Base-by-base conservation (phyloP, 1,140 invertebrate species). In the Drosophila bocki region DNA sequence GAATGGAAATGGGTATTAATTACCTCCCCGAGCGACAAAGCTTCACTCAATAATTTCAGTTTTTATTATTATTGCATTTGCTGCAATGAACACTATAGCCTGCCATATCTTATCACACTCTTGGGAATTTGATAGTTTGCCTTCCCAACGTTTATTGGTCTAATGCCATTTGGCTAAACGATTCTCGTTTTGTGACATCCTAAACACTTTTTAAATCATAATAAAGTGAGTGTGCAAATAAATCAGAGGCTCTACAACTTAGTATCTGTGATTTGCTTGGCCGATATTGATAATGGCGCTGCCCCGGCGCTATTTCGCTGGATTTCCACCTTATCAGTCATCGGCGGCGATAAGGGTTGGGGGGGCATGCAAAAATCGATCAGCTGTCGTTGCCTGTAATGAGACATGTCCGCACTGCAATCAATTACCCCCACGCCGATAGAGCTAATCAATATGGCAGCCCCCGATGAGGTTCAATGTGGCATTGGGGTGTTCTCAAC, bases 351-450 rank as follows among this genome's bases (percentile, higher is more conserved):
- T 70, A 77, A 70, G 61, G 57, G 50, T 15, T 22, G 22, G 17
- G 50, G 59, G 51, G 69, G 54, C 76, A 83, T 87, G 83, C 83
- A 88, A 87, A 87, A 87, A 87, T 87, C 83, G 83, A 87, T 87
- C 83, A 87, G 84, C 80, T 87, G 83, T 87, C 84, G 70, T 8
- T 58, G 44, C 51, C 47, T 54, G 78, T 86, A 87, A 86, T 85
- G 82, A 58, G 77, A 80, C 77, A 63, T 81, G 72, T 87, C 57
- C 48, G 51, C 51, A 57, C 50, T 64, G 71, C 80, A 88, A 87
- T 88, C 84, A 87, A 87, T 87, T 83, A 88, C 63, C 80, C 67
- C 42, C 59, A 67, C 48, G 13, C 64, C 71, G 84, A 87, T 80
- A 87, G 53, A 56, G 51, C 76, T 82, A 88, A 87, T 88, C 83